phyloP scores from a whole-genome alignment of 2,113 vertebrate genomes.

The Pheucticus melanocephalus region DNA sequence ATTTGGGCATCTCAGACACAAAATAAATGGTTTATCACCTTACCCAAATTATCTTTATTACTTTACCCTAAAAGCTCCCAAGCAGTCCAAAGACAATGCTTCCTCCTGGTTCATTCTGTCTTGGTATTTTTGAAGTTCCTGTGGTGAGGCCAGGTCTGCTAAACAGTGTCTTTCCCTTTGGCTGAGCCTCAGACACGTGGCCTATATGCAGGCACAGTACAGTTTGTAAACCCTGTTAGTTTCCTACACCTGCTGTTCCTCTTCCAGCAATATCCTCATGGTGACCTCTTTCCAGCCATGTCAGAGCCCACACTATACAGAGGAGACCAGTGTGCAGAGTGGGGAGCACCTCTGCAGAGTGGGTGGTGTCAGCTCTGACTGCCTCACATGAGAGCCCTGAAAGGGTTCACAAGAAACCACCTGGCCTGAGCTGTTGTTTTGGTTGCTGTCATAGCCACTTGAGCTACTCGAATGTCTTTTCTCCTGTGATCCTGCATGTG shows the following conservation, averaged over 20 bases:
- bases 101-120: background rate
- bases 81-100: background rate
- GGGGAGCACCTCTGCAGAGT: background rate
- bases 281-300: background rate
- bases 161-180: background rate
- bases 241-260: background rate
- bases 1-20: background rate
- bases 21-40: background rate
- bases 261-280: background rate
- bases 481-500: background rate
- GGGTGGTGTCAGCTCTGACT: background rate
- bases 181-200: rapidly evolving
- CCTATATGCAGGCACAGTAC: background rate
- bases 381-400: background rate
- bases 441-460: background rate
- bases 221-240: background rate
- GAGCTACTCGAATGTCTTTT: background rate
- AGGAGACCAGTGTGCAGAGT: background rate
- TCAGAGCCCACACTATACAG: background rate
- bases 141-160: background rate
- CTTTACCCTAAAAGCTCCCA: background rate
- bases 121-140: background rate
- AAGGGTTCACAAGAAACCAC: background rate
- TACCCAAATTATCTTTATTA: background rate
- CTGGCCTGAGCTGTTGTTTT: background rate